A percentile compares a stretch with the other conserved stretches of the same genome.
These are phyloP conservation scores for Drepana arcuata DNA, from an alignment of 1,140 invertebrate species.

Conservation along the genomic window DNA sequence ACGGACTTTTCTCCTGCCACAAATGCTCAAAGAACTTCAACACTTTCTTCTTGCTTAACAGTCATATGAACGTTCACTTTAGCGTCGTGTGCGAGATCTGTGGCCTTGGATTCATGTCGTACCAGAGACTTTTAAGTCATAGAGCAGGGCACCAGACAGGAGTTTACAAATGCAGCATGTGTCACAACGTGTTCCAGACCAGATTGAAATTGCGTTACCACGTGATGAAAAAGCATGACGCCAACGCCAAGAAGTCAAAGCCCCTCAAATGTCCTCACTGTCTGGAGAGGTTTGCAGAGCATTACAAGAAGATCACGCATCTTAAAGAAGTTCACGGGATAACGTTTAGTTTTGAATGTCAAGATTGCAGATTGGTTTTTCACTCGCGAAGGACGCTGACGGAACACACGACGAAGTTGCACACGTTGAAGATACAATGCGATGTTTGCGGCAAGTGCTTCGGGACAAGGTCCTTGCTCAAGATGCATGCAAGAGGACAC, in stretches of 20 bases:
- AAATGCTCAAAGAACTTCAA: conserved; percentile 51
- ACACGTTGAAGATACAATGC: conserved; percentile 71
- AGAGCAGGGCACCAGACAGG: conserved; percentile 51
- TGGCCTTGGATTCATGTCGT: conserved; percentile 59
- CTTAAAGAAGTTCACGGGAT: conserved; percentile 54
- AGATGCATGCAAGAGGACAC: conserved; percentile 81
- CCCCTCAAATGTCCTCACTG: conserved; percentile 61
- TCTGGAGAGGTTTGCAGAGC: conserved; percentile 53
- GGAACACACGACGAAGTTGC: conserved; percentile 65
- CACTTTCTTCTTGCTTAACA: conserved; percentile 53
- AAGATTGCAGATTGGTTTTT: conserved; percentile 37
- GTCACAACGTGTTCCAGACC: conserved; percentile 46
- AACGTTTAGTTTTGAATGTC: conserved; percentile 52
- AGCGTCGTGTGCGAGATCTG: conserved; percentile 63
- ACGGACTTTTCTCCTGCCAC: conserved; percentile 47
- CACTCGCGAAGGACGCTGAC: conserved; percentile 47
- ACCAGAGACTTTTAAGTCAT: conserved; percentile 55
- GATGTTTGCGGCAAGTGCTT: conserved; percentile 72
- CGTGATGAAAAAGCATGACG: conserved; percentile 49
- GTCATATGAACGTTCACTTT: conserved; percentile 61
- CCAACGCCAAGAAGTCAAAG: conserved; percentile 41
- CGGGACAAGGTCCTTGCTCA: conserved; percentile 73
- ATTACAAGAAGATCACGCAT: conserved; percentile 60
- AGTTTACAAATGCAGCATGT: conserved; percentile 46
- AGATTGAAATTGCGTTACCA: conserved; percentile 55